Base-by-base conservation (phyloP, 2,113 vertebrate species). In the Eupsittula cactorum region DNA sequence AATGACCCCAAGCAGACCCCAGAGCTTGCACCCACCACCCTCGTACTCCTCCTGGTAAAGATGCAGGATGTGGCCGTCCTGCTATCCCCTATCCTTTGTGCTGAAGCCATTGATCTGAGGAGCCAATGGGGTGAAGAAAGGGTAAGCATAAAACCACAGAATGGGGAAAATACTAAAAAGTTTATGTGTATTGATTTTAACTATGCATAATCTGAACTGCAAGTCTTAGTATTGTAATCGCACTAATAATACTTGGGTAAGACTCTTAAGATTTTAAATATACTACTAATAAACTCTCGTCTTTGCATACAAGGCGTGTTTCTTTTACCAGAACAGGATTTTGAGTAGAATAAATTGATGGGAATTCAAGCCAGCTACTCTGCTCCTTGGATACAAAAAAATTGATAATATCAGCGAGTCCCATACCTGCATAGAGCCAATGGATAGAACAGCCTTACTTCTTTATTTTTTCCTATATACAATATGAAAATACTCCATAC, bases 1-100 rank as follows among this genome's bases (percentile, higher is more conserved):
- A 55, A 47, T 9, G 9, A 76, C 16, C 6, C 21, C 60, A 42
- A 20, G 31, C 28, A 65, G 77, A 49, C 19, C 52, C 39, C 71
- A 37, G 31, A 71, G 28, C 18, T 53, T 67, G 24, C 41, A 49
- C 13, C 21, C 46, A n/a, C 18, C 27, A 52, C 21, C 18, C 14
- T 57, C 5, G 0, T 11, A 12, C 12, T 75, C 31, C n/a, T 75
- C 12, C 31, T 2, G 3, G 39, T 29, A 59, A 79, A 47, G 17
- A 60, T 9, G 16, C 35, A 57, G 64, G 41, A 73, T n/a, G 23
- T 0, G 1, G 18, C 31, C 0, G 0, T 31, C 39, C 73, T 42
- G 16, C 23, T 6, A 1, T 20, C 9, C 13, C 62, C 52, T 79
- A 92, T 52, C 24, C 42, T 75, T 52, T 18, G 9, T 10, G 18